Conservation (phyloP, 2,797 vertebrate genomes). For the Nothura maculosa region DNA sequence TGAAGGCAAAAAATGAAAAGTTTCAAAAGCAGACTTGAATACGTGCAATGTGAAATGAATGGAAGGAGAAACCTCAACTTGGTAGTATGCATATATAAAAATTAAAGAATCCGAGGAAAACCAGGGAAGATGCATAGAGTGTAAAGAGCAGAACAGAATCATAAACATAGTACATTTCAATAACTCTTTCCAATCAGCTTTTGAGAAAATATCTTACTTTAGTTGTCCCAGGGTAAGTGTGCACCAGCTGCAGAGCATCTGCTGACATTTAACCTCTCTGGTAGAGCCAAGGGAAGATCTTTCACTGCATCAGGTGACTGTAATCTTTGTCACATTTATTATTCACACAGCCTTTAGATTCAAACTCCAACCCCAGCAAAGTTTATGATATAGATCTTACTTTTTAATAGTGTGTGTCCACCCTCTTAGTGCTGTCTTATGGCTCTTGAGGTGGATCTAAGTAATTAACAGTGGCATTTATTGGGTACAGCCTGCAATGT, state of each 20-base stretch:
- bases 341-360: not conserved
- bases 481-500: not conserved
- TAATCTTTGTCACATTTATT: not conserved
- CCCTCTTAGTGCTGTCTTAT: not conserved
- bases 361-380: not conserved
- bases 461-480: not conserved
- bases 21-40: not conserved
- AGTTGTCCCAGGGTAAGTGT: not conserved
- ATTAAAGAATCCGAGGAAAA: not conserved
- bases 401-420: not conserved
- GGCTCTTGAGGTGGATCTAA: not conserved
- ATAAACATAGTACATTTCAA: not conserved
- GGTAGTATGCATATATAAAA: not conserved
- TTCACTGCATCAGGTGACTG: not conserved
- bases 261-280: not conserved
- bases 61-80: not conserved
- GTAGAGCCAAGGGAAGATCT: not conserved
- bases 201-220: not conserved
- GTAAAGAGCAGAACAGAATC: accelerated
- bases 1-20: not conserved
- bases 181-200: not conserved
- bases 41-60: not conserved
- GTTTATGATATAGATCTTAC: not conserved
- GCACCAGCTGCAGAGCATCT: not conserved
- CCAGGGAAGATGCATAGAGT: not conserved